Evolutionary conservation across 2,888 invertebrate species (phyloP).

Genomic region (Megastigmus dorsalis): DNA sequence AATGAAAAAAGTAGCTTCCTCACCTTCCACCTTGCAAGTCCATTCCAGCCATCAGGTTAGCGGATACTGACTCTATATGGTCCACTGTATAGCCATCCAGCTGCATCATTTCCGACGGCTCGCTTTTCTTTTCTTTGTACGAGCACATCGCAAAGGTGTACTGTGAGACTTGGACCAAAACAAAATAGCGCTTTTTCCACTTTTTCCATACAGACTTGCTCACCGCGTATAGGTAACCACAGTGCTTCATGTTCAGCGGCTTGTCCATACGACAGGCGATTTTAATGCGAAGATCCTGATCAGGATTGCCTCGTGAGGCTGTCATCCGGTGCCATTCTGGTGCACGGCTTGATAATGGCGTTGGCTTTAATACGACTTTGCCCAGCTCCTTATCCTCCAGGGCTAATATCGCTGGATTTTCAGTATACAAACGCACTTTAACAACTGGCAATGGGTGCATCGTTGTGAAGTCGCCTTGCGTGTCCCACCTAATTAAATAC

Average conservation of each 20-base stretch:
- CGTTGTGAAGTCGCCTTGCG: slow-evolving; percentile 99
- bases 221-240: slow-evolving; percentile 94
- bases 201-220: slow-evolving; percentile 99
- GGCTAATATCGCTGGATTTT: slow-evolving; percentile 97
- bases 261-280: slow-evolving; percentile 99
- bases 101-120: slow-evolving; percentile 99
- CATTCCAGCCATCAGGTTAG: slow-evolving; percentile 94
- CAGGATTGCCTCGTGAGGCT: slow-evolving; percentile 94
- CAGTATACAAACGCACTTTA: slow-evolving; percentile 98
- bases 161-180: slow-evolving; percentile 98
- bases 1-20: no score
- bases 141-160: slow-evolving; percentile 99
- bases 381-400: slow-evolving; percentile 99
- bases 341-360: slow-evolving; percentile 90
- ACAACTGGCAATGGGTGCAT: slow-evolving; percentile 97
- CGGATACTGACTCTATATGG: slow-evolving; percentile 95
- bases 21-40: slow-evolving; percentile 75
- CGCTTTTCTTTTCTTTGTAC: slow-evolving; percentile 99
- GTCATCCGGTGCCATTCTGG: slow-evolving; percentile 99
- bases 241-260: slow-evolving; percentile 99
- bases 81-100: slow-evolving; percentile 99
- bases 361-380: slow-evolving; percentile 91
- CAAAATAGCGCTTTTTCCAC: slow-evolving; percentile 99
- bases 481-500: slow-evolving; percentile 95
- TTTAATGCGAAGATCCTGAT: slow-evolving; percentile 97